These are phyloP conservation scores for Aphyosemion australe DNA, from an alignment of 2,113 vertebrate species.

Conservation along the genomic window DNA sequence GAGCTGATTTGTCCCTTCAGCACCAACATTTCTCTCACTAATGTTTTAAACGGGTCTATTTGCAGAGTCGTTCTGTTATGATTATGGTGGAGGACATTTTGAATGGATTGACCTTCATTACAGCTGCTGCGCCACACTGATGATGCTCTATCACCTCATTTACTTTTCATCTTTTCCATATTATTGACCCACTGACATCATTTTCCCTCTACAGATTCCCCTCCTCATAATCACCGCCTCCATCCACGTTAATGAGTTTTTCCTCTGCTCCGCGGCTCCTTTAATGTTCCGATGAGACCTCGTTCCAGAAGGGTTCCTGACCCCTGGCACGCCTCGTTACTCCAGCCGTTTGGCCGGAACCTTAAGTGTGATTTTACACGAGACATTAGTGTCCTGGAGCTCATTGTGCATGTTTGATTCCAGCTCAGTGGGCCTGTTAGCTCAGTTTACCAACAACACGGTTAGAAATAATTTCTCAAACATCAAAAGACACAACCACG, in stretches of 20 bases:
- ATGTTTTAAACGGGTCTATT: conserved; percentile 30
- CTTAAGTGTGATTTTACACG: too few relatives aligned
- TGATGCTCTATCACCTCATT: conserved; percentile 22
- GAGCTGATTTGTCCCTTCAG: conserved; percentile 26
- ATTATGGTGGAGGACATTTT: conserved; percentile 17
- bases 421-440: too few relatives aligned
- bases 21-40: not conserved
- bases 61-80: conserved; percentile 10
- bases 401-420: too few relatives aligned
- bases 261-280: not conserved
- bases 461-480: too few relatives aligned
- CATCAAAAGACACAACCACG: too few relatives aligned
- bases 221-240: not conserved
- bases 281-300: conserved; percentile 9
- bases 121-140: conserved; percentile 14
- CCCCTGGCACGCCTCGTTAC: too few relatives aligned
- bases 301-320: not conserved
- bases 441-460: too few relatives aligned
- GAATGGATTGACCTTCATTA: conserved; percentile 21
- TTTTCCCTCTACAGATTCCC: not conserved
- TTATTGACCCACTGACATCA: conserved; percentile 22
- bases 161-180: conserved; percentile 19
- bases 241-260: conserved; percentile 4
- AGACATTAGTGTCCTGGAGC: too few relatives aligned
- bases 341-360: not conserved